phyloP scores from a whole-genome alignment of 2,113 vertebrate species.

The Anser brachyrhynchus region DNA sequence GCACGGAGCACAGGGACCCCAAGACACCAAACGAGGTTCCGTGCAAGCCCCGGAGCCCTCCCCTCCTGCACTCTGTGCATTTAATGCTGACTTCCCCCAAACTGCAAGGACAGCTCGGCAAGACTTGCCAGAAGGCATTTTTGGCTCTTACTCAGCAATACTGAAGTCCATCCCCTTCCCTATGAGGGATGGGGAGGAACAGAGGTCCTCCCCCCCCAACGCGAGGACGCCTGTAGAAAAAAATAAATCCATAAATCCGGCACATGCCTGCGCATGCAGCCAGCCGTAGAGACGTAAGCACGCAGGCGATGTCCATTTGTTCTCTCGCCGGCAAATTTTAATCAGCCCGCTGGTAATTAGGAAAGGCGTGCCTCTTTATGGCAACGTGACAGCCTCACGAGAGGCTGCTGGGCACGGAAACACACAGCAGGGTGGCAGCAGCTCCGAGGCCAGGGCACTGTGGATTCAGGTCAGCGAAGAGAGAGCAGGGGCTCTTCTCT shows the following conservation, averaged over 20 bases:
- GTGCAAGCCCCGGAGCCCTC: neutral
- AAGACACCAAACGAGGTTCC: neutral
- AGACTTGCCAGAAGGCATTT: constrained; percentile 14
- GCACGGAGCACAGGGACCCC: neutral
- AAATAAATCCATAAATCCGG: neutral
- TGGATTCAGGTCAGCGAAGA: neutral
- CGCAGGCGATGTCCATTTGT: neutral
- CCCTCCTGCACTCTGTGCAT: neutral
- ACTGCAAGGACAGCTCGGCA: neutral
- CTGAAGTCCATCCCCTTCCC: neutral
- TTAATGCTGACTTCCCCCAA: neutral
- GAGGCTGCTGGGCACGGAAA: neutral
- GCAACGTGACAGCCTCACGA: neutral
- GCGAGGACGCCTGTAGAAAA: neutral
- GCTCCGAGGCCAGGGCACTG: neutral
- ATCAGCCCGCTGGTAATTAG: neutral
- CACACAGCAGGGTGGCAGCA: neutral
- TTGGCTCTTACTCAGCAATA: neutral
- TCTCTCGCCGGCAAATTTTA: constrained; percentile 1
- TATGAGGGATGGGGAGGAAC: neutral
- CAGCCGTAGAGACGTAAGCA: neutral
- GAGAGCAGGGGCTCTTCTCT: neutral
- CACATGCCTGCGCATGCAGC: neutral
- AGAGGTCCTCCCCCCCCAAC: neutral
- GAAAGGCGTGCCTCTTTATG: neutral